Percentiles rank a stretch among this genome's conserved stretches.
Evolutionary conservation across 1,140 invertebrate genomes (phyloP).

Genomic region (Drosophila tristis): DNA sequence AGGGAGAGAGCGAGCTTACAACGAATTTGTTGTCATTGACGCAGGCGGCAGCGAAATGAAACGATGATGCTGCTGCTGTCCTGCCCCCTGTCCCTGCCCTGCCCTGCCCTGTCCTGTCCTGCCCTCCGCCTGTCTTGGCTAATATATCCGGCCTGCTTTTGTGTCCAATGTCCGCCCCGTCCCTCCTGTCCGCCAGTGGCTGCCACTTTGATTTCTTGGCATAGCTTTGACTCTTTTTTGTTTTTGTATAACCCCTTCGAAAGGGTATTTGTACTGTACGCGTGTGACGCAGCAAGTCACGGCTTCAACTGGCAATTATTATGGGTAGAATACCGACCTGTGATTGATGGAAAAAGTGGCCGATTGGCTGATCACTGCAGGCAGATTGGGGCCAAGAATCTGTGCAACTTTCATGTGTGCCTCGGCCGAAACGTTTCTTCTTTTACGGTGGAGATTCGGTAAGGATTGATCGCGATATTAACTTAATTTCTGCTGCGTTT

Average conservation of each 20-base stretch:
- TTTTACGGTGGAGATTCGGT: too few species aligned
- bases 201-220: conserved; percentile 75
- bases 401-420: too few species aligned
- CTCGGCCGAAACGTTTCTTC: too few species aligned
- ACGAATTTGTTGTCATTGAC: conserved; percentile 46
- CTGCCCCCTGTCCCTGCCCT: not conserved
- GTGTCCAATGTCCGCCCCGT: not conserved
- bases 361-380: too few species aligned
- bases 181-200: conserved; percentile 8
- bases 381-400: too few species aligned
- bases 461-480: too few species aligned
- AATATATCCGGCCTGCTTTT: conserved; percentile 52
- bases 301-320: too few species aligned
- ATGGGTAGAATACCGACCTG: too few species aligned
- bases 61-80: conserved; percentile 42
- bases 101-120: not conserved
- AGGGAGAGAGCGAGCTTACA: conserved; percentile 12
- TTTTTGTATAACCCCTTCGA: not conserved
- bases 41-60: conserved; percentile 48
- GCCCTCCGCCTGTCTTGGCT: conserved; percentile 37
- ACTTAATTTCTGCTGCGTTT: too few species aligned
- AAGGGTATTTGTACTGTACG: too few species aligned
- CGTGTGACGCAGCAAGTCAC: too few species aligned
- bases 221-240: conserved; percentile 27
- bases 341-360: too few species aligned